These are phyloP conservation scores for Melanotaenia nigrans DNA, from an alignment of 2,797 vertebrate species.

Conservation along the genomic window DNA sequence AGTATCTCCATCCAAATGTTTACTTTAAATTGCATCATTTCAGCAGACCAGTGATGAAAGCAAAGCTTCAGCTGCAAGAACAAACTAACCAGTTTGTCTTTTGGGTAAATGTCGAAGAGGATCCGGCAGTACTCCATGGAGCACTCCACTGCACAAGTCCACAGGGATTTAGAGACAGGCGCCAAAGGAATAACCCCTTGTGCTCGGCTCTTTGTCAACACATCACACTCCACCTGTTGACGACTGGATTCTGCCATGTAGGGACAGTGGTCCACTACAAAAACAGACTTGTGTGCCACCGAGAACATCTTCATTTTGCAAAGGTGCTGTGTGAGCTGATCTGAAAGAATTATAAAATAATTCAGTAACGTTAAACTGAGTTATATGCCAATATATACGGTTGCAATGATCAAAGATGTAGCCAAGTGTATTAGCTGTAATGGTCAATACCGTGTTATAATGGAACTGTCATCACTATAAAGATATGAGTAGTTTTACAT, in stretches of 20 bases:
- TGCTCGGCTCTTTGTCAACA: slow-evolving; percentile 94
- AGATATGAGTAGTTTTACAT: background rate
- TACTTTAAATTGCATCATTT: background rate
- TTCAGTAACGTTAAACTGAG: background rate
- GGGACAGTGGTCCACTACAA: slow-evolving; percentile 98
- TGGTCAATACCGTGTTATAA: no score
- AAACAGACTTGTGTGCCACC: slow-evolving; percentile 96
- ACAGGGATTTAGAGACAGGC: slow-evolving; percentile 97
- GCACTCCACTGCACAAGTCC: slow-evolving; percentile 98
- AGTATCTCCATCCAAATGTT: background rate
- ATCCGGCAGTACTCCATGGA: slow-evolving; percentile 99
- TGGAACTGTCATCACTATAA: background rate
- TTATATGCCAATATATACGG: background rate
- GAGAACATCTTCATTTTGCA: slow-evolving; percentile 92
- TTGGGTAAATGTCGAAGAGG: slow-evolving; percentile 96
- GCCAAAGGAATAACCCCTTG: slow-evolving; percentile 96
- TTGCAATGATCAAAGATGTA: no score
- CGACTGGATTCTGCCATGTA: slow-evolving; percentile 98
- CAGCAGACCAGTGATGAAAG: background rate
- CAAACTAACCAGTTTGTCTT: slow-evolving; percentile 90
- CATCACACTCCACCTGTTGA: slow-evolving; percentile 96
- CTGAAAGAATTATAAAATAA: slow-evolving; percentile 16
- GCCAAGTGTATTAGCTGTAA: no score
- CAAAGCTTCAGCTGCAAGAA: background rate
- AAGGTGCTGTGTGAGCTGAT: slow-evolving; percentile 7